Conservation (phyloP, 2,888 invertebrate genomes). For the Didymodactylos carnosus region DNA sequence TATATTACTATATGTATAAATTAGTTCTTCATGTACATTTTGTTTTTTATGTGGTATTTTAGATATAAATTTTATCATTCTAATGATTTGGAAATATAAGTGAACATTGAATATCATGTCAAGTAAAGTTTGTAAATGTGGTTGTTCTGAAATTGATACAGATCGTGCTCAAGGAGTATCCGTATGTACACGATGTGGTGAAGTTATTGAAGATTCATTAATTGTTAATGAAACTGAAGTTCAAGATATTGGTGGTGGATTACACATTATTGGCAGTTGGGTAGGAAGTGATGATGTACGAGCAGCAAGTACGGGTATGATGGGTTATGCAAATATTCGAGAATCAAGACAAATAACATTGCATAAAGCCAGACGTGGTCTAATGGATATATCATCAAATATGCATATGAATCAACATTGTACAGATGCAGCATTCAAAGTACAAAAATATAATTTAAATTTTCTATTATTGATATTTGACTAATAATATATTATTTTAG, state of each 20-base stretch:
- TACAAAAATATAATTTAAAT: neutral
- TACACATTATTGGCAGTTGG: conserved; percentile 73
- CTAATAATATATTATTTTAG: conserved; percentile 18
- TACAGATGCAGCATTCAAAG: conserved; percentile 57
- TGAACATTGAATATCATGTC: too few relatives aligned
- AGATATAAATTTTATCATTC: too few relatives aligned
- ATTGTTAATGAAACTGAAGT: conserved; percentile 92
- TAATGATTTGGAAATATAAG: too few relatives aligned
- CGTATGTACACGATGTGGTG: conserved; percentile 84
- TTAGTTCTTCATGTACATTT: too few relatives aligned
- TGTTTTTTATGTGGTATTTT: too few relatives aligned
- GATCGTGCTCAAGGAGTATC: conserved; percentile 82
- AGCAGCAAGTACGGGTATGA: neutral
- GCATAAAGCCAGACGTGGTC: conserved; percentile 46
- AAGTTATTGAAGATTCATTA: conserved; percentile 79
- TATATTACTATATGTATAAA: too few relatives aligned
- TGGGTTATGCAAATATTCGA: conserved; percentile 38
- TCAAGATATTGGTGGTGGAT: conserved; percentile 66
- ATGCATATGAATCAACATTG: conserved; percentile 67
- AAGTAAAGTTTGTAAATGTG: conserved; percentile 34
- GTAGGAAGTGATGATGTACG: conserved; percentile 66
- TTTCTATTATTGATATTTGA: neutral
- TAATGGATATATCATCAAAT: conserved; percentile 64
- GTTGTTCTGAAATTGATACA: conserved; percentile 61
- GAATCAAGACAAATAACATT: conserved; percentile 74